These are phyloP conservation scores for Hippolais icterina DNA, from an alignment of 2,113 vertebrate species.

Conservation along the genomic window DNA sequence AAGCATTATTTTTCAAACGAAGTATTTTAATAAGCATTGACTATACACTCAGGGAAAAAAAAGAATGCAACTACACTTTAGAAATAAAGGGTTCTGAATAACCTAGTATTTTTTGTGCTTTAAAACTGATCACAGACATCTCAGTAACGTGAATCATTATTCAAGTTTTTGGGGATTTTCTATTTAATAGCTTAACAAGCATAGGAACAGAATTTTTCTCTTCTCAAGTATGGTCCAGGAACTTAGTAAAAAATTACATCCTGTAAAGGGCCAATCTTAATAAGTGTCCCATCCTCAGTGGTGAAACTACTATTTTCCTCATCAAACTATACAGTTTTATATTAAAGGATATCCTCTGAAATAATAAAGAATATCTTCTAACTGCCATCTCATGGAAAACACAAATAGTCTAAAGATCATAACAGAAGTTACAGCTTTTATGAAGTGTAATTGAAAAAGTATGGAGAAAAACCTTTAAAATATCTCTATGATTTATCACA, in stretches of 20 bases:
- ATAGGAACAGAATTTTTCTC: neutral
- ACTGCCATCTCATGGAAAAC: neutral
- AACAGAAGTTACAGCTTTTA: neutral
- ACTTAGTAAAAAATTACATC: neutral
- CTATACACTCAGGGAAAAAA: neutral
- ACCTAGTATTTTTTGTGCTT: neutral
- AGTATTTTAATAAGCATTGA: neutral
- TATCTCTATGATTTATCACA: neutral
- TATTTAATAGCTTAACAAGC: neutral
- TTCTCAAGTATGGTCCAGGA: neutral
- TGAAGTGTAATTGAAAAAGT: neutral
- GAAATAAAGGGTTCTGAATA: neutral
- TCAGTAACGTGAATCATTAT: neutral
- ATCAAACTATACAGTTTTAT: neutral
- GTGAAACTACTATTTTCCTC: neutral
- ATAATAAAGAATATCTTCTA: neutral
- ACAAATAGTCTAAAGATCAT: neutral
- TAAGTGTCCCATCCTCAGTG: neutral
- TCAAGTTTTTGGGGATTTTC: rapidly evolving
- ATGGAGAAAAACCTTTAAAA: neutral
- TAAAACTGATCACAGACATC: neutral
- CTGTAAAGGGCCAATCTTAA: neutral
- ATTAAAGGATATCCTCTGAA: neutral
- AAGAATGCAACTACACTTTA: neutral
- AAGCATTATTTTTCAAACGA: neutral